Evolutionary conservation across 2,113 vertebrate genomes (phyloP).

Genomic region (Rhinoptilus africanus): DNA sequence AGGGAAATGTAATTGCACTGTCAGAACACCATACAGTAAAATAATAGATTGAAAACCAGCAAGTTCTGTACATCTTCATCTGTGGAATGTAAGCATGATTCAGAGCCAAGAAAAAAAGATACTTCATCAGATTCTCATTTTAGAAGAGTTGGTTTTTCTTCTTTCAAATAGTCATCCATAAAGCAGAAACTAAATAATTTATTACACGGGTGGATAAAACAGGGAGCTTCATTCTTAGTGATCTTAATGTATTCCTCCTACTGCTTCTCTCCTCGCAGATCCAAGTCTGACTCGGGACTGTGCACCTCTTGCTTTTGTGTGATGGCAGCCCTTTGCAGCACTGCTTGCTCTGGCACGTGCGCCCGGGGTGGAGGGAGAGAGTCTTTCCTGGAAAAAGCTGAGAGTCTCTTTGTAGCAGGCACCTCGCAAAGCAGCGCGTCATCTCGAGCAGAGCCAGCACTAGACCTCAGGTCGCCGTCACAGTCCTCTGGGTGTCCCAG

Average conservation of each 20-base stretch:
- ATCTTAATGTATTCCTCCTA: slow-evolving; percentile 54
- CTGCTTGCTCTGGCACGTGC: not conserved
- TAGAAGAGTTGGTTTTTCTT: slow-evolving; percentile 30
- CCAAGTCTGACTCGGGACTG: not conserved
- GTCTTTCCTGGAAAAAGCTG: not conserved
- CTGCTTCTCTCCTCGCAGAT: not conserved
- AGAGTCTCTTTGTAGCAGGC: not conserved
- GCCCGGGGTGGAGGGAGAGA: accelerated
- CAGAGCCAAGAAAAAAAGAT: slow-evolving; percentile 53
- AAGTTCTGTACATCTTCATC: slow-evolving; percentile 54
- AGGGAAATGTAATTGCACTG: slow-evolving; percentile 42
- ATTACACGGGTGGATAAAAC: slow-evolving; percentile 44
- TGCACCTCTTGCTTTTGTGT: not conserved
- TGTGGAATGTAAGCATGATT: slow-evolving; percentile 14
- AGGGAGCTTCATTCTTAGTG: slow-evolving; percentile 31
- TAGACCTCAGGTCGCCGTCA: not conserved
- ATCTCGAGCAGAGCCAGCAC: not conserved
- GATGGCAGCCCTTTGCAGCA: not conserved
- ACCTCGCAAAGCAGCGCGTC: accelerated
- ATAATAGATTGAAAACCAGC: slow-evolving; percentile 48
- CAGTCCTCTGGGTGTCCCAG: not conserved
- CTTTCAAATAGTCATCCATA: slow-evolving; percentile 48
- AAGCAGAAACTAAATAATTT: slow-evolving; percentile 39
- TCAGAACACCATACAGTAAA: slow-evolving; percentile 23
- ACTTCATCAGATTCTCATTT: slow-evolving; percentile 45